A percentile compares a stretch with the other conserved stretches of the same genome.
Evolutionary conservation across 2,888 invertebrate genomes (phyloP).

Genomic region (Heliconius charithonia): DNA sequence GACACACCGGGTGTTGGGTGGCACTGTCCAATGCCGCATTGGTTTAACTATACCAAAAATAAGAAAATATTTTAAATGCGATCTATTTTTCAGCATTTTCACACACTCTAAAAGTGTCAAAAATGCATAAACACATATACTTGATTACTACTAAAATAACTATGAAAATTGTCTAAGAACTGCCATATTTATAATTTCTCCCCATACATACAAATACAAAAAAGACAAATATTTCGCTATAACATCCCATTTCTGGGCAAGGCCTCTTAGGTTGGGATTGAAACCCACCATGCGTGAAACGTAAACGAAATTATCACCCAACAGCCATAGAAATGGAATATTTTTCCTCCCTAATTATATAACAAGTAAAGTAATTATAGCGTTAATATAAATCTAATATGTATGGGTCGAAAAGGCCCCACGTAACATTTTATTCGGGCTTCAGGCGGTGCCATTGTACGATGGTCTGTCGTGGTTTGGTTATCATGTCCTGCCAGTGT

Average conservation of each 20-base stretch:
- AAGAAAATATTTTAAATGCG: neutral
- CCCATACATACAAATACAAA: slow-evolving; percentile 17
- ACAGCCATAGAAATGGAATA: neutral
- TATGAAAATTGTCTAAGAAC: neutral
- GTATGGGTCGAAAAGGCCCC: slow-evolving; percentile 32
- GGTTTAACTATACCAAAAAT: no score
- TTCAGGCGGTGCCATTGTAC: slow-evolving; percentile 99
- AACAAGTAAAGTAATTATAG: slow-evolving; percentile 28
- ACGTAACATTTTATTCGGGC: slow-evolving; percentile 87
- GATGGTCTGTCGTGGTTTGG: slow-evolving; percentile 97
- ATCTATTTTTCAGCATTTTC: no score
- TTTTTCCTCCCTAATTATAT: neutral
- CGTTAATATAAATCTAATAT: slow-evolving; percentile 33
- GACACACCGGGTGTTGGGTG: no score
- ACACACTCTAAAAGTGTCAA: no score
- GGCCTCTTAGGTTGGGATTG: slow-evolving; percentile 12
- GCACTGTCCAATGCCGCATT: no score
- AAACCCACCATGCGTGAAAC: slow-evolving; percentile 12
- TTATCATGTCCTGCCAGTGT: slow-evolving; percentile 99
- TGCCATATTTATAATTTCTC: slow-evolving; percentile 14
- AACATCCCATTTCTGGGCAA: slow-evolving; percentile 19
- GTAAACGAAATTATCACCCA: slow-evolving; percentile 3
- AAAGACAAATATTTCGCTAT: slow-evolving; percentile 20
- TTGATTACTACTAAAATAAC: neutral
- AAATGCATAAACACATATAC: neutral